phyloP scores from a whole-genome alignment of 2,797 vertebrate genomes.

The Poecilia gillii region DNA sequence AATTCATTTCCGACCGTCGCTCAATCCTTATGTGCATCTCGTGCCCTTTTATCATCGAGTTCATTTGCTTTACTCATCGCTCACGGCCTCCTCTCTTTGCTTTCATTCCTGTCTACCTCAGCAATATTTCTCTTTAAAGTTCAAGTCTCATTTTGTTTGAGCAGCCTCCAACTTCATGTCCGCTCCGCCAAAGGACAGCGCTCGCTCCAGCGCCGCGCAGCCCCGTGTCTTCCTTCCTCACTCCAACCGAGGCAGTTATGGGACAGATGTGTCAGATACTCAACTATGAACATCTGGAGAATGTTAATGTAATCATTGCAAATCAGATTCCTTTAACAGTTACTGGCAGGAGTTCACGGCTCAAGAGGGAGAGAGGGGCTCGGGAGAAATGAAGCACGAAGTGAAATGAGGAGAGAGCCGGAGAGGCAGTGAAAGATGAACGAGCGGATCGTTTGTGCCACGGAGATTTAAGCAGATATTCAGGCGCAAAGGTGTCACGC shows the following conservation, averaged over 20 bases:
- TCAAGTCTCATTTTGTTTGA: constrained; percentile 62
- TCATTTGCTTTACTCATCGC: constrained; percentile 41
- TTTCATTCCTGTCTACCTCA: constrained; percentile 24
- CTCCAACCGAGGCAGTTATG: constrained; percentile 44
- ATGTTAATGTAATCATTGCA: constrained; percentile 71
- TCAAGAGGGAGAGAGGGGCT: constrained; percentile 38
- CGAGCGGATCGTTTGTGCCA: constrained; percentile 39
- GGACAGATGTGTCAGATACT: constrained; percentile 66
- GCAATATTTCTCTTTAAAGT: constrained; percentile 48
- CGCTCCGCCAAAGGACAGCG: constrained; percentile 28
- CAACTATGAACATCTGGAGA: constrained; percentile 74
- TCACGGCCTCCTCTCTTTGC: constrained; percentile 28
- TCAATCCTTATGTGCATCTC: constrained; percentile 17
- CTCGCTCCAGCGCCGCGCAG: constrained; percentile 28
- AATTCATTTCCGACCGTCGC: constrained; percentile 17
- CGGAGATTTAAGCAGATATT: constrained; percentile 30
- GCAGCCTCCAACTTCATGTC: constrained; percentile 39
- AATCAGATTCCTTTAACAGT: constrained; percentile 66
- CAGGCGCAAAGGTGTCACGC: constrained; percentile 16
- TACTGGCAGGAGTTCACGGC: constrained; percentile 59
- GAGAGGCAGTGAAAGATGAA: constrained; percentile 19
- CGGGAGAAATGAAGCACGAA: constrained; percentile 37
- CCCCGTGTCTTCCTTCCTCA: constrained; percentile 22
- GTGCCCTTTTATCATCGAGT: constrained; percentile 19
- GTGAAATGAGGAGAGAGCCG: constrained; percentile 15